These are phyloP conservation scores for Polyploca ridens DNA, from an alignment of 2,888 invertebrate genomes.

Conservation along the genomic window DNA sequence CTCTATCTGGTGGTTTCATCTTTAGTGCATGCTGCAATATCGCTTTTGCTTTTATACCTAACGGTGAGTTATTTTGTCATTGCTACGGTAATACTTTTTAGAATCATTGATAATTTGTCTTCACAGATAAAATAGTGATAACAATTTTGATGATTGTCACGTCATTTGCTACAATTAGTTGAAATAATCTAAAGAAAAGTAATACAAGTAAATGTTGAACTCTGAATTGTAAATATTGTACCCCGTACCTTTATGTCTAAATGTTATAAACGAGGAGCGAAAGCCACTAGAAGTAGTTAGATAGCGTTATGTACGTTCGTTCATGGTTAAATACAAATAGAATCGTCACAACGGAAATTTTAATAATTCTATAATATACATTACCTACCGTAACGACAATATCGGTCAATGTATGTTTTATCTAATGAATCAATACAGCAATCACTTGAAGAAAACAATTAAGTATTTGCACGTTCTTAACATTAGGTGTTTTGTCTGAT, in stretches of 20 bases:
- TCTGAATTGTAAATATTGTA: background rate
- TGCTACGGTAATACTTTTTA: no score
- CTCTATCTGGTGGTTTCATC: constrained; percentile 84
- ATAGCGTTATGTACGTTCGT: no score
- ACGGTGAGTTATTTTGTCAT: constrained; percentile 60
- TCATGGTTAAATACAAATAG: no score
- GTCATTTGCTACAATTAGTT: background rate
- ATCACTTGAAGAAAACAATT: no score
- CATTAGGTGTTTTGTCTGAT: no score
- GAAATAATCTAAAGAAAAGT: no score
- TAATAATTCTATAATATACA: no score
- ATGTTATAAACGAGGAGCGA: background rate
- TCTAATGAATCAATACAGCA: no score
- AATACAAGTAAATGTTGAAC: background rate
- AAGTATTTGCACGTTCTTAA: no score
- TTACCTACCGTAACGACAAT: no score
- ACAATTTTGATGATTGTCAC: background rate
- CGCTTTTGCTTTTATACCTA: constrained; percentile 76
- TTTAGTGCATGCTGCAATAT: constrained; percentile 82
- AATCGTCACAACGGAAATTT: no score
- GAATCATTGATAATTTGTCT: background rate
- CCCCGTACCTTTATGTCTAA: background rate
- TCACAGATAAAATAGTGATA: background rate
- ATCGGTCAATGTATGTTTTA: no score
- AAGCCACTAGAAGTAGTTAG: background rate